A percentile compares a stretch with the other conserved stretches of the same genome.
These are phyloP conservation scores for Arge pagana DNA, from an alignment of 2,888 invertebrate genomes.

Conservation along the genomic window DNA sequence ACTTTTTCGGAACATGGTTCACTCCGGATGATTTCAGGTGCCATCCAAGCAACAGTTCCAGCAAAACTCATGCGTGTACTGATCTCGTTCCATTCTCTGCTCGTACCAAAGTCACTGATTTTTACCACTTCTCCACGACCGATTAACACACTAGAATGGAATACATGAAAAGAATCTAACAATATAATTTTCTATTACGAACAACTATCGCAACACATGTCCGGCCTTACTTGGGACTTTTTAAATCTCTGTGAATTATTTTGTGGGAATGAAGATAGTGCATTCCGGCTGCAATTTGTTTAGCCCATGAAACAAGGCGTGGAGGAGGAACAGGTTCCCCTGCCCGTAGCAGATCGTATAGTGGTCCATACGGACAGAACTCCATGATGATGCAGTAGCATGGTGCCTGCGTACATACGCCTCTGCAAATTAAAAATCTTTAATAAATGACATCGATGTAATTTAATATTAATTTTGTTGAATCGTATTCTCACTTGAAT, in stretches of 20 bases:
- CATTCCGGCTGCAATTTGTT: slow-evolving; percentile 96
- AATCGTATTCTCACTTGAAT: slow-evolving; percentile 65
- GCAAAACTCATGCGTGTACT: slow-evolving; percentile 98
- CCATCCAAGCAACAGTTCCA: slow-evolving; percentile 99
- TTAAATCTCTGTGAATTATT: slow-evolving; percentile 97
- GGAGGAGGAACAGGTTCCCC: slow-evolving; percentile 84
- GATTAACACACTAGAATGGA: slow-evolving; percentile 75
- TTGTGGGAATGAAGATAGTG: slow-evolving; percentile 93
- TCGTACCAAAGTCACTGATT: slow-evolving; percentile 98
- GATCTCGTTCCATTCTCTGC: slow-evolving; percentile 91
- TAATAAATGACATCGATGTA: neutral
- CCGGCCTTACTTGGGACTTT: slow-evolving; percentile 94
- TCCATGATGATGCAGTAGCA: slow-evolving; percentile 98
- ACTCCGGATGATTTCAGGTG: slow-evolving; percentile 96
- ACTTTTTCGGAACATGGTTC: slow-evolving; percentile 97
- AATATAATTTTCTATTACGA: slow-evolving; percentile 8
- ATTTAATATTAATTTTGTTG: neutral
- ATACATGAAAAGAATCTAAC: slow-evolving; percentile 28
- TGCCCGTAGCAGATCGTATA: slow-evolving; percentile 87
- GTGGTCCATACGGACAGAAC: slow-evolving; percentile 92
- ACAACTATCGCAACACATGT: neutral
- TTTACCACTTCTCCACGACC: slow-evolving; percentile 82
- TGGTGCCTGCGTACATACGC: slow-evolving; percentile 91
- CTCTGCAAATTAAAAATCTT: slow-evolving; percentile 62
- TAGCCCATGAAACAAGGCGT: slow-evolving; percentile 89